phyloP scores from a whole-genome alignment of 1,140 invertebrate genomes.

The Bombus difficillimus region DNA sequence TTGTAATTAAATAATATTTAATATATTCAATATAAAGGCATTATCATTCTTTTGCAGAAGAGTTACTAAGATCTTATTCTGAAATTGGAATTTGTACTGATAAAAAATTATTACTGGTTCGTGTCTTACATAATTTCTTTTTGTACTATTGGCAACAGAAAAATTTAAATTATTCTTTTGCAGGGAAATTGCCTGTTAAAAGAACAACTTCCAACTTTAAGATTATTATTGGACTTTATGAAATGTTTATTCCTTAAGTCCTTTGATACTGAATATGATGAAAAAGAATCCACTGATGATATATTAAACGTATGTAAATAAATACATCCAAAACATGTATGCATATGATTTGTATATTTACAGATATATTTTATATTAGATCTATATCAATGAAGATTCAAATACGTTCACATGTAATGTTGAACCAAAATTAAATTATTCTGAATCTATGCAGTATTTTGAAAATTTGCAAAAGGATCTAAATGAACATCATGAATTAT shows the following conservation, averaged over 20 bases:
- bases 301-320: constrained; percentile 41
- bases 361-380: constrained; percentile 3
- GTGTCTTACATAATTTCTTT: not conserved
- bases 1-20: not conserved
- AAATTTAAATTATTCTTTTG: constrained; percentile 2
- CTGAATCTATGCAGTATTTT: constrained; percentile 53
- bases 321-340: not conserved
- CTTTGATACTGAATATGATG: not conserved
- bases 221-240: constrained; percentile 58
- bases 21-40: not conserved
- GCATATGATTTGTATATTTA: constrained; percentile 6
- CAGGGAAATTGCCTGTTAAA: constrained; percentile 60
- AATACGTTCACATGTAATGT: not conserved
- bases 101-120: constrained; percentile 58
- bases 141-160: not conserved
- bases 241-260: constrained; percentile 46
- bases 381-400: constrained; percentile 17
- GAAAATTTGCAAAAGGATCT: constrained; percentile 24
- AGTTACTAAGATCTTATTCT: constrained; percentile 52
- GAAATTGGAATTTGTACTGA: constrained; percentile 60
- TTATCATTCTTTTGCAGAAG: constrained; percentile 38
- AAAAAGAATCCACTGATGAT: constrained; percentile 22
- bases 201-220: constrained; percentile 52
- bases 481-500: not conserved
- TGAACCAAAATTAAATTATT: constrained; percentile 45